Evolutionary conservation across 2,888 invertebrate species (phyloP), one percentile per base, ranked within the genome.

Genomic region (Gortyna flavago): DNA sequence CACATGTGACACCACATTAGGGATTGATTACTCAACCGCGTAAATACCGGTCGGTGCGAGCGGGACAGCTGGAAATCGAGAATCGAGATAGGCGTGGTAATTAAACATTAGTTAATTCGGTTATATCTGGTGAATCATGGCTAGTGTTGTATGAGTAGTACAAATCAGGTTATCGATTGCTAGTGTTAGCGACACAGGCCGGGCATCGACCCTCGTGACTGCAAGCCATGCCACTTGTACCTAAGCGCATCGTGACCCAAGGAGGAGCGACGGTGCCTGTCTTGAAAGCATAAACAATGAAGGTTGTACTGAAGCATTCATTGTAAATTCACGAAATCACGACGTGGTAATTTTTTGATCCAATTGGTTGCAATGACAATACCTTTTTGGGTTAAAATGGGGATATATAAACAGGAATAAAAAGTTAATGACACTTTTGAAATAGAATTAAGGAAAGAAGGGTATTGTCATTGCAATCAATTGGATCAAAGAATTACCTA

Each of bases 121-220:
- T 88, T 89, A 80, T 87, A 87, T 88, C 84, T 82, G 84, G 90
- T 94, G 91, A 93, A 92, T 94, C 92, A 93, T 93, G 91, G 92
- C 91, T 92, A 93, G 92, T 93, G 91, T 91, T 92, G 88, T 84
- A 82, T 86, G 78, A 85, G 86, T 92, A 91, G 92, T 95, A 93
- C 94, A 95, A 95, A 95, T 95, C 94, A 93, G 95, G 95, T 95
- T 96, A 96, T 96, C 96, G 96, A 96, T 96, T 94, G 90, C 93
- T 93, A 90, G 89, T 82, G 86, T 91, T 90, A 89, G 90, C 89
- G 91, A 91, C 90, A 90, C 90, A 82, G 93, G 92, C 92, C 94
- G 95, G 95, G 87, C 95, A 88, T 94, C 95, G 95, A 95, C 95
- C 96, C 93, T 92, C 85, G 87, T 78, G 77, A 87, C 92, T 88